Evolutionary conservation across 2,888 invertebrate species (phyloP), one percentile per base, ranked within the genome.

Genomic region (Ferrisia virgata): DNA sequence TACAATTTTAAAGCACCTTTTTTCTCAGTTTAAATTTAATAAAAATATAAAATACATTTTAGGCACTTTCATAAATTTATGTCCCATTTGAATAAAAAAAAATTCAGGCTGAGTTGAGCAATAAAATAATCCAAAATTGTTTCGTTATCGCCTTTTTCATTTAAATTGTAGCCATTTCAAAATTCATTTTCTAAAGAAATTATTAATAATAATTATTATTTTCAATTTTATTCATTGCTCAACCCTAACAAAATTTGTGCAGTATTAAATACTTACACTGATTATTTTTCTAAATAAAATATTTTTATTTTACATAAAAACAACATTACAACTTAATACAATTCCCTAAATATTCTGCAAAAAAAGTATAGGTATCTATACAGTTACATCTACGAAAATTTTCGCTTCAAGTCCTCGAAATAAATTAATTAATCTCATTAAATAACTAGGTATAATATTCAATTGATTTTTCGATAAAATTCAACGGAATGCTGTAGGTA

Each of bases 11-110:
- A 76, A 76, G 72, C 72, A 76, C 72, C 72, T 76, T 76, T n/a
- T n/a, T 76, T 33, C 36, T 76, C 72, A 76, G 72, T 76, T 76
- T 76, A 76, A 76, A 36, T 76, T 76, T 36, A 76, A 76, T n/a
- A 76, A 36, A 18, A 76, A 15, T 72, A 72, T 36, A 58, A 58
- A 36, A 36, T 76, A 76, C 18, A 36, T 76, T 76, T 36, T 36
- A 76, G 72, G 72, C 72, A 76, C 72, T 76, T 72, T 76, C 4
- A 53, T 76, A 33, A 76, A 76, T 76, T 76, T 76, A 76, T 11
- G 72, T 76, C 72, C 72, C 72, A 36, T 76, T 36, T 33, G 33
- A 69, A 28, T 33, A 36, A 76, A 31, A 69, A 69, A 18, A 76
- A 76, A 18, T 76, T 25, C 2, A 25, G 25, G 15, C 3, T 13